phyloP scores from a whole-genome alignment of 1,140 invertebrate species.

The Neomicropteryx cornuta region DNA sequence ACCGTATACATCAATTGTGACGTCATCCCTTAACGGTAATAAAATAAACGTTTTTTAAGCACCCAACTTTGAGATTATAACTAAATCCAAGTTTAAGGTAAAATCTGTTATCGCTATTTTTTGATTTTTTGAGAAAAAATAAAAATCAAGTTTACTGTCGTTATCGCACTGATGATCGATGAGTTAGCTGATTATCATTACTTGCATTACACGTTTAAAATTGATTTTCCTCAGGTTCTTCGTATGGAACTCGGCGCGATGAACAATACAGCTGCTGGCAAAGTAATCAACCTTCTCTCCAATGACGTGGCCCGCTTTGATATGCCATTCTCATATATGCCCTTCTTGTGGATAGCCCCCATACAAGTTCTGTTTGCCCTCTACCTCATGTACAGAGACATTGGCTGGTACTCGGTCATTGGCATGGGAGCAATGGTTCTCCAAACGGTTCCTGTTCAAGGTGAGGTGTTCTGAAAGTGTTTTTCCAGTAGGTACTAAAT shows the following conservation, averaged over 20 bases:
- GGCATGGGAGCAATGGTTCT: constrained; percentile 10
- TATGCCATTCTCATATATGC: constrained; percentile 22
- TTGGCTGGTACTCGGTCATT: constrained; percentile 16
- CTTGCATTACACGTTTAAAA: too few species aligned
- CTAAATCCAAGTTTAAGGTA: too few species aligned
- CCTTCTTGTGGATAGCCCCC: constrained; percentile 16
- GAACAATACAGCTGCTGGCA: constrained; percentile 53
- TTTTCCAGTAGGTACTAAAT: too few species aligned
- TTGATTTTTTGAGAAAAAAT: too few species aligned
- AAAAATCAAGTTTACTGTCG: too few species aligned
- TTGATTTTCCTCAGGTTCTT: constrained; percentile 37
- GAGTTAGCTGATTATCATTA: background rate
- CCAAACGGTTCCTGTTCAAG: constrained; percentile 13
- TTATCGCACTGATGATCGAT: background rate
- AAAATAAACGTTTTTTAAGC: too few species aligned
- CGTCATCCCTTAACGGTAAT: too few species aligned
- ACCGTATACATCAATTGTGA: too few species aligned
- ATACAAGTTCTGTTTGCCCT: constrained; percentile 21
- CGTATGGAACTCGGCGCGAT: constrained; percentile 39
- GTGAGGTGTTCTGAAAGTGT: too few species aligned
- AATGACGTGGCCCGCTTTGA: constrained; percentile 55
- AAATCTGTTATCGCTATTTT: too few species aligned
- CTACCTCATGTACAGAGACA: constrained; percentile 27
- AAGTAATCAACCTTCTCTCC: constrained; percentile 66
- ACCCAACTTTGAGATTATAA: too few species aligned